Conservation (phyloP, 92 coral and sea anemone genomes). For the Epizoanthus ramosus region DNA sequence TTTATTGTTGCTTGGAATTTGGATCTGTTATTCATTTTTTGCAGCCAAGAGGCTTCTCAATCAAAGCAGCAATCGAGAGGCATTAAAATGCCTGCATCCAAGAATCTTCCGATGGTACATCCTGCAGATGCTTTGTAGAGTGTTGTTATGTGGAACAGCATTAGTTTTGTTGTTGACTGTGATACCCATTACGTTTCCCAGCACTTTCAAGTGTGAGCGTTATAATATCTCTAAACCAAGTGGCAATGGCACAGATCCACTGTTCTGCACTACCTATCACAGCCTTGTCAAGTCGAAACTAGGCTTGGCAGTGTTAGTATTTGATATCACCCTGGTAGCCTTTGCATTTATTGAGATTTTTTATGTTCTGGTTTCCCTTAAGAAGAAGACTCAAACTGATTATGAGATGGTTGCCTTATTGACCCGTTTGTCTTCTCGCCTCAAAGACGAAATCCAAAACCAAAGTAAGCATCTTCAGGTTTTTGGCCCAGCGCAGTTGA, state of each 20-base stretch:
- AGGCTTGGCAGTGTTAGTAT: constrained; percentile 23
- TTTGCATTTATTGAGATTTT: constrained; percentile 37
- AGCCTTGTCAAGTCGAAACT: constrained; percentile 28
- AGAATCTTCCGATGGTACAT: constrained; percentile 42
- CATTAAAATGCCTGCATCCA: constrained; percentile 31
- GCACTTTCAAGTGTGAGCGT: constrained; percentile 22
- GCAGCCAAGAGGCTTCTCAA: constrained; percentile 39
- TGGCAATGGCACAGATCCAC: constrained; percentile 18
- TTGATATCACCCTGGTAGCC: constrained; percentile 14
- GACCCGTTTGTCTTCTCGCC: constrained; percentile 39
- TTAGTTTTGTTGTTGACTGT: constrained; percentile 17
- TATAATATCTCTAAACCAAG: background rate
- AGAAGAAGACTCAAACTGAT: constrained; percentile 35
- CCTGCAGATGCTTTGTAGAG: constrained; percentile 27
- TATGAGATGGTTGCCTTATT: constrained; percentile 36
- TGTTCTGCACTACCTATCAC: constrained; percentile 30
- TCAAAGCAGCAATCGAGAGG: constrained; percentile 34
- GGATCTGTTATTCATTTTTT: constrained; percentile 38
- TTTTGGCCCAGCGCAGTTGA: constrained; percentile 41
- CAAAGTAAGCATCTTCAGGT: constrained; percentile 27
- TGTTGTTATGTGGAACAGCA: constrained; percentile 23
- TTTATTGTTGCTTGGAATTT: constrained; percentile 1
- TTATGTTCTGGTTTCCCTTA: constrained; percentile 34
- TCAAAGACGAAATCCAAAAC: constrained; percentile 32
- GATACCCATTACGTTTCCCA: constrained; percentile 19